Evolutionary conservation across 2,888 invertebrate species (phyloP), one percentile per base, ranked within the genome.

Genomic region (Bembecia ichneumoniformis): DNA sequence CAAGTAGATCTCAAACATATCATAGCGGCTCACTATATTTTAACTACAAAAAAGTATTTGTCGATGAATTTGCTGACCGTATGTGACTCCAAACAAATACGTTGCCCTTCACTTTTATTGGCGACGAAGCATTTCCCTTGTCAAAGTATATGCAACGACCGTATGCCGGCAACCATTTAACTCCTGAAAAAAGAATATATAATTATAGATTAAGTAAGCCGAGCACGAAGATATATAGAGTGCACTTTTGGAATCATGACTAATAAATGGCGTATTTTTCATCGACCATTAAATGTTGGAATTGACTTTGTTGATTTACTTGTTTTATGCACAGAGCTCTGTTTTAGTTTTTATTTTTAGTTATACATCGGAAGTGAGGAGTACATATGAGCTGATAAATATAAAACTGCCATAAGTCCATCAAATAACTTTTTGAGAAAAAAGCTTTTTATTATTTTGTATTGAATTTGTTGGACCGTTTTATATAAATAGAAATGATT

Each of bases 31-130:
- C 58, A 40, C 48, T 54, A 14, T 53, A 48, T 50, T 55, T 47
- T 51, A 54, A n/a, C n/a, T n/a, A n/a, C n/a, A n/a, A n/a, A 55
- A 51, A 50, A 51, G 45, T 56, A 55, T 52, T 56, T 55, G 45
- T 56, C 55, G 35, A 55, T 56, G 49, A 52, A 54, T 48, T 52
- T 58, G 15, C 52, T 55, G 50, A 53, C 58, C 40, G 50, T 58
- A 35, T 53, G 54, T 52, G 53, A 58, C 49, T 53, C 54, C 49
- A 53, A 58, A 40, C 57, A 58, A 35, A 35, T 7, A 4, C 35
- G 35, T 10, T 35, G 4, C 49, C 47, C 20, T 47, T 49, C 54
- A 52, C 52, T 50, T 57, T 59, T 47, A 51, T 57, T 51, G 55
- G 56, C 15, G 58, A 56, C 47, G 55, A 54, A 55, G 55, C 52